Evolutionary conservation across 2,888 invertebrate species (phyloP).

Genomic region (Scrobipalpa costella): DNA sequence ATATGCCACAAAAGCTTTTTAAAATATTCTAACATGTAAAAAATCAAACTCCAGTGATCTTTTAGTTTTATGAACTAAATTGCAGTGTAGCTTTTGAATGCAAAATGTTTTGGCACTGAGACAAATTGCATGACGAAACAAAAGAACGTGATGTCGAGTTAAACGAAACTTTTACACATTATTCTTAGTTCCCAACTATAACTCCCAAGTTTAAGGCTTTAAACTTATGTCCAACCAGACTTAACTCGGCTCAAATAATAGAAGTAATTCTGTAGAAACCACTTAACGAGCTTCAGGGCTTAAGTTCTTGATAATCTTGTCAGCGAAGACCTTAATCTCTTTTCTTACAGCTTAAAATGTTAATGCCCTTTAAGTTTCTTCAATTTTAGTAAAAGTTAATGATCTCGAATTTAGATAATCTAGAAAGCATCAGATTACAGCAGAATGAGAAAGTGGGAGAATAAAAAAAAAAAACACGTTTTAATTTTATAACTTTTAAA

Average conservation of each 20-base stretch:
- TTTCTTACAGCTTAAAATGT: background rate
- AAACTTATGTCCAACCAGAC: constrained; percentile 3
- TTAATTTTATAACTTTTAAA: too few relatives aligned
- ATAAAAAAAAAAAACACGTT: too few relatives aligned
- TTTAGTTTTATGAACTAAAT: background rate
- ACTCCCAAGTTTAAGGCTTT: background rate
- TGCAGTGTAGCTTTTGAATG: background rate
- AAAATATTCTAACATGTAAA: too few relatives aligned
- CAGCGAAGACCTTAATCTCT: background rate
- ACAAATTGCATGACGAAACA: constrained; percentile 4
- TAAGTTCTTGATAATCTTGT: background rate
- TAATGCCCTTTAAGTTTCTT: background rate
- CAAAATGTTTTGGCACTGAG: constrained; percentile 1
- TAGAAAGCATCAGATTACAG: too few relatives aligned
- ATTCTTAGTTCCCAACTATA: background rate
- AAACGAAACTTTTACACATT: constrained; percentile 2
- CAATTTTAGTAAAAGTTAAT: constrained; percentile 1
- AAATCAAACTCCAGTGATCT: too few relatives aligned
- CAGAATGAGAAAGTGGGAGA: too few relatives aligned
- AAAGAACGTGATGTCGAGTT: background rate
- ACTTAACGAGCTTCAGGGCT: background rate
- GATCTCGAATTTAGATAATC: background rate
- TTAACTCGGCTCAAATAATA: constrained; percentile 7
- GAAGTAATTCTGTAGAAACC: background rate
- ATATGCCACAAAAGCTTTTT: too few relatives aligned